A percentile compares a stretch with the other conserved stretches of the same genome.
These are phyloP conservation scores for Drosophila lini DNA, from an alignment of 1,140 invertebrate genomes.

Conservation along the genomic window DNA sequence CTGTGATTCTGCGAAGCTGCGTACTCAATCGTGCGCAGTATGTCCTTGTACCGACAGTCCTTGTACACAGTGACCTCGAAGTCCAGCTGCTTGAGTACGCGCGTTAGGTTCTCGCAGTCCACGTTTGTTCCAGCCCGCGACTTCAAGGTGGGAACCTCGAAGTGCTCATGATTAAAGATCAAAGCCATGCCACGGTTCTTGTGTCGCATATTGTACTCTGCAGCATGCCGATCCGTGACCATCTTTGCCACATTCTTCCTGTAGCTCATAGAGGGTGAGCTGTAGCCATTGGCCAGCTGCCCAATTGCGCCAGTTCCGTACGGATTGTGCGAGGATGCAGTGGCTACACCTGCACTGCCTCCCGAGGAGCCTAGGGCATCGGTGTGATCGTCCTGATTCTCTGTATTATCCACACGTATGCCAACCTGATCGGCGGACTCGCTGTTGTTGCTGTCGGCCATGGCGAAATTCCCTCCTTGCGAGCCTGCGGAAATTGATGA, in stretches of 20 bases:
- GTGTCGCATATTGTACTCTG: slow-evolving; percentile 95
- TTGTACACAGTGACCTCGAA: slow-evolving; percentile 90
- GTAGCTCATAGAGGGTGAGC: slow-evolving; percentile 51
- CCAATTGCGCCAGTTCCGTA: slow-evolving; percentile 74
- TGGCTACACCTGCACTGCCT: slow-evolving; percentile 11
- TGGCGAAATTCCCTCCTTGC: slow-evolving; percentile 49
- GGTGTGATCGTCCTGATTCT: slow-evolving; percentile 62
- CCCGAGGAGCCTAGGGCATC: slow-evolving; percentile 70
- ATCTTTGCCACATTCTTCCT: slow-evolving; percentile 85
- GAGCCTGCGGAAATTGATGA: slow-evolving; percentile 63
- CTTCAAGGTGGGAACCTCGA: slow-evolving; percentile 87
- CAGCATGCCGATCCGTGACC: slow-evolving; percentile 89
- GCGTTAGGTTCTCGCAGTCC: slow-evolving; percentile 89
- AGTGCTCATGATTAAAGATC: slow-evolving; percentile 96
- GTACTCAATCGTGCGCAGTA: slow-evolving; percentile 88
- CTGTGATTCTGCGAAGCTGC: slow-evolving; percentile 90
- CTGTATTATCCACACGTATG: slow-evolving; percentile 46
- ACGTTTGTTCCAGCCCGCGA: slow-evolving; percentile 90
- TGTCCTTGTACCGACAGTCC: slow-evolving; percentile 88
- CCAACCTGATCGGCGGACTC: slow-evolving; percentile 74
- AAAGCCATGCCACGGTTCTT: slow-evolving; percentile 92
- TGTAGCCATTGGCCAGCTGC: slow-evolving; percentile 73
- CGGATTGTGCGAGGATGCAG: slow-evolving; percentile 17
- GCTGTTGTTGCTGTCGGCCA: slow-evolving; percentile 55
- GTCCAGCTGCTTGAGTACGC: slow-evolving; percentile 88